These are phyloP conservation scores for Deroplatys truncata DNA, from an alignment of 2,888 invertebrate species.

Conservation along the genomic window DNA sequence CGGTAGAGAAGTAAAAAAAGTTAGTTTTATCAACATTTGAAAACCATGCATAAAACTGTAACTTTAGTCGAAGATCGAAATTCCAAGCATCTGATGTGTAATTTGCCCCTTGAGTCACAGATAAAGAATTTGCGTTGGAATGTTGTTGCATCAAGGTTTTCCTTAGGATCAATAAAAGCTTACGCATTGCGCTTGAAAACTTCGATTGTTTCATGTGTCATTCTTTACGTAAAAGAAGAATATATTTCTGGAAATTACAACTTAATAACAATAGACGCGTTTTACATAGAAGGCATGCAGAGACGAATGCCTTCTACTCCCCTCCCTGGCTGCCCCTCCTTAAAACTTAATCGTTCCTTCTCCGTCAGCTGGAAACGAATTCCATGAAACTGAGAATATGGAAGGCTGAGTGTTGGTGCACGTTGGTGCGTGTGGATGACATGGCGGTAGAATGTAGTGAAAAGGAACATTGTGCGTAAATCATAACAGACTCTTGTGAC, in stretches of 20 bases:
- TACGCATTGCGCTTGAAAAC: not conserved
- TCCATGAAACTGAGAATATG: not conserved
- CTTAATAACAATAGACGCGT: not conserved
- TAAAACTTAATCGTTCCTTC: not conserved
- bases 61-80: not conserved
- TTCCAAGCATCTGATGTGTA: not conserved
- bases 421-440: not conserved
- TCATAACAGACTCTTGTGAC: not conserved
- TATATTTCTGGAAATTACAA: not conserved
- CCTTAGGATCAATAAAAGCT: not conserved
- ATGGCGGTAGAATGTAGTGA: not conserved
- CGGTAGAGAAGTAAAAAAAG: too few relatives aligned
- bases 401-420: not conserved
- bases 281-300: not conserved
- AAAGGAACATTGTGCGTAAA: not conserved
- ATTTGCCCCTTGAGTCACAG: not conserved
- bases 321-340: not conserved
- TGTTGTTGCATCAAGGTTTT: not conserved
- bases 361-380: not conserved
- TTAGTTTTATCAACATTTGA: too few relatives aligned
- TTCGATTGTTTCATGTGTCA: not conserved
- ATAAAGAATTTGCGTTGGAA: not conserved
- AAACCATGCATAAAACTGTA: too few relatives aligned
- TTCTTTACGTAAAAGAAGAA: not conserved
- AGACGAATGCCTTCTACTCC: not conserved